Percentiles rank a stretch among this genome's conserved stretches.
Conservation (phyloP, 2,797 vertebrate species). For the Acanthurus leucopareius region DNA sequence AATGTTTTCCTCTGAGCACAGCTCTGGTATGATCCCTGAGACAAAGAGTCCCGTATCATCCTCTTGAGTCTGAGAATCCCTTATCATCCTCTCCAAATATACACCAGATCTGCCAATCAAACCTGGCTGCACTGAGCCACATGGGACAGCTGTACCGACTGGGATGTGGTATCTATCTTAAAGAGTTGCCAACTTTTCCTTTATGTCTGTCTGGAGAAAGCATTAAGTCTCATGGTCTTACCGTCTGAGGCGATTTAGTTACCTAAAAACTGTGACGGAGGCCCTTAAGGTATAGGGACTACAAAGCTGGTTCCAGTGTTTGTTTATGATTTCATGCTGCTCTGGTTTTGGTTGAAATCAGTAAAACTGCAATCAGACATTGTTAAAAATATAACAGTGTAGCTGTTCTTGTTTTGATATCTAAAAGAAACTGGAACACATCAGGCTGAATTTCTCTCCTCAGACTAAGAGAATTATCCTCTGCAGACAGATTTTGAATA, state of each 20-base stretch:
- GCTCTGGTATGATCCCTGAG: constrained; percentile 50
- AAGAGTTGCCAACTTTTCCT: constrained; percentile 24
- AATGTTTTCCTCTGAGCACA: constrained; percentile 10
- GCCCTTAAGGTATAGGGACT: neutral
- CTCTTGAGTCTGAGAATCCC: constrained; percentile 50
- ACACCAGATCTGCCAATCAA: constrained; percentile 39
- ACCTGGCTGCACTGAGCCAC: constrained; percentile 12
- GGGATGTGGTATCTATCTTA: neutral
- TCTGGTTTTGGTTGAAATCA: constrained; percentile 11
- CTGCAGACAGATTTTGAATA: constrained; percentile 22
- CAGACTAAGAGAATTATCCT: constrained; percentile 20
- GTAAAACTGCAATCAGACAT: constrained; percentile 9
- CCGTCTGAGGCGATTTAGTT: neutral
- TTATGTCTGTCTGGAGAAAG: constrained; percentile 17
- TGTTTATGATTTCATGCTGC: constrained; percentile 1
- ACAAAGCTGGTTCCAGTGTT: neutral
- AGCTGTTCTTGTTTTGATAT: constrained; percentile 16
- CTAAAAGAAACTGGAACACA: constrained; percentile 6
- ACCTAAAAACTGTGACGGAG: neutral
- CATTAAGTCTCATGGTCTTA: constrained; percentile 6
- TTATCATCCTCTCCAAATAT: constrained; percentile 50
- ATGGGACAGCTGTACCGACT: constrained; percentile 25
- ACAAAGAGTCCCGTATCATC: constrained; percentile 56
- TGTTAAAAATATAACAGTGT: neutral
- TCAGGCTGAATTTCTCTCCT: constrained; percentile 12